phyloP scores from a whole-genome alignment of 2,888 invertebrate species.

The Eupithecia subumbrata region DNA sequence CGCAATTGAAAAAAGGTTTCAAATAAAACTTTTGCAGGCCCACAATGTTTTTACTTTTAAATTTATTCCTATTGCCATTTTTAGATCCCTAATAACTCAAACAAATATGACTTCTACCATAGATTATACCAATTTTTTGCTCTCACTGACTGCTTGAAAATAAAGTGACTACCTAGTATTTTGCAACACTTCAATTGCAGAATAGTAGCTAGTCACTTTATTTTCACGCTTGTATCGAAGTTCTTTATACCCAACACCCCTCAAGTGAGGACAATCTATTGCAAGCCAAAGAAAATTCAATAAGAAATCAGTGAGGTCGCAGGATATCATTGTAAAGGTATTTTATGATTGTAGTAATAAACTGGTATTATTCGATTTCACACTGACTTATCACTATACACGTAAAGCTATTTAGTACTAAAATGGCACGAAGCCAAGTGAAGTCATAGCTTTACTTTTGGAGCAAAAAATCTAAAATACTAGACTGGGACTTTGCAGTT shows the following conservation, averaged over 20 bases:
- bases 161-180: no score
- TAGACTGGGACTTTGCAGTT: conserved; percentile 6
- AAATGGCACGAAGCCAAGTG: conserved; percentile 10
- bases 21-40: background rate
- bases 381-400: conserved; percentile 7
- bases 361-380: conserved; percentile 3
- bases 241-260: conserved; percentile 16
- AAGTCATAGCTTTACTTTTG: background rate
- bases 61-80: background rate
- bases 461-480: conserved; percentile 9
- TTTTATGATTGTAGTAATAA: conserved; percentile 24
- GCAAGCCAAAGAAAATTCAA: conserved; percentile 25
- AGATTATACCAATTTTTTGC: background rate
- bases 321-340: conserved; percentile 7
- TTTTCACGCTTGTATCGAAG: conserved; percentile 17
- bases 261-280: conserved; percentile 21
- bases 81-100: background rate
- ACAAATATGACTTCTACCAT: background rate
- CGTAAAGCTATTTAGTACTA: background rate
- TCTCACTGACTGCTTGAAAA: background rate
- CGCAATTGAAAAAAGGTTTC: conserved; percentile 32
- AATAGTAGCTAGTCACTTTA: conserved; percentile 16
- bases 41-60: background rate
- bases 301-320: conserved; percentile 12
- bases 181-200: no score